A percentile compares a stretch with the other conserved stretches of the same genome.
Conservation (phyloP, 2,888 invertebrate genomes). For the Cistogaster globosa region DNA sequence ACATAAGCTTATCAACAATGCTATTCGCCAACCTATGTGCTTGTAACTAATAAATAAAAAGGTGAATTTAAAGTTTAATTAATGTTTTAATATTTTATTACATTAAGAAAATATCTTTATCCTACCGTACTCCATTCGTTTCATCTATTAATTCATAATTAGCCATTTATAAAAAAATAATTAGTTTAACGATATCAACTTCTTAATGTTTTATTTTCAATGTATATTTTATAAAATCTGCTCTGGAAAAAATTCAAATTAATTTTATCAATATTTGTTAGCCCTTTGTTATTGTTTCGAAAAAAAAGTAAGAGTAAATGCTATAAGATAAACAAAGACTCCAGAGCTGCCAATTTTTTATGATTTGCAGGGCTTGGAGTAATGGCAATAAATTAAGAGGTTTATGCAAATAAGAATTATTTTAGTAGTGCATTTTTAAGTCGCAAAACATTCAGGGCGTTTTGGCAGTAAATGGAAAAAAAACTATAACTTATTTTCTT, state of each 20-base stretch:
- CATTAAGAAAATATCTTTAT: not conserved
- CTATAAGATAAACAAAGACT: constrained; percentile 31
- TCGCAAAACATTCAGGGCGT: too few relatives aligned
- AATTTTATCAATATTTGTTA: not conserved
- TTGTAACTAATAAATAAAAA: constrained; percentile 68
- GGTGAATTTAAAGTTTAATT: not conserved
- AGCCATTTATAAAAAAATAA: constrained; percentile 61
- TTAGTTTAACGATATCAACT: not conserved
- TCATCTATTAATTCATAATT: constrained; percentile 74
- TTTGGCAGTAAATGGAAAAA: too few relatives aligned
- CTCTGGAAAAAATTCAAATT: not conserved
- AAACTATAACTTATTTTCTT: too few relatives aligned
- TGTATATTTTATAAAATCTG: not conserved
- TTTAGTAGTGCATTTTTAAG: too few relatives aligned
- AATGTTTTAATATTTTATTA: not conserved
- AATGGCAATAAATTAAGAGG: not conserved
- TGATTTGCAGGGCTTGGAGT: constrained; percentile 2
- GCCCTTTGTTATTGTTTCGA: constrained; percentile 42
- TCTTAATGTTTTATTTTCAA: not conserved
- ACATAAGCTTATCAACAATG: constrained; percentile 72
- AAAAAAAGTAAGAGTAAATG: not conserved
- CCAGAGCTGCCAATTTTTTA: constrained; percentile 6
- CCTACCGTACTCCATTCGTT: constrained; percentile 74
- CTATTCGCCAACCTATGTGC: constrained; percentile 74
- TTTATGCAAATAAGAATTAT: too few relatives aligned